Conservation (phyloP, 1,140 invertebrate genomes). For the Procambarus clarkii region DNA sequence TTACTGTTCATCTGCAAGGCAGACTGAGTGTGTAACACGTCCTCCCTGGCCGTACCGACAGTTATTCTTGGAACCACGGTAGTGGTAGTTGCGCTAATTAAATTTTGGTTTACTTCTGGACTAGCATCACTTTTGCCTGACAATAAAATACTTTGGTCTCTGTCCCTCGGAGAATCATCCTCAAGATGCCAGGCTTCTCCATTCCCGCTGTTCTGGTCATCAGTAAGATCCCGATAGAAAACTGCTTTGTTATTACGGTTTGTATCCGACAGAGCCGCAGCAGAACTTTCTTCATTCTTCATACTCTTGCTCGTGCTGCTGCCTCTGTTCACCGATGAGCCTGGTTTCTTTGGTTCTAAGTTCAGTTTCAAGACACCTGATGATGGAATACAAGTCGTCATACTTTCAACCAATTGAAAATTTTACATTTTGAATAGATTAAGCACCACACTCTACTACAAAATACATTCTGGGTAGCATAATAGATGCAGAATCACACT, state of each 20-base stretch:
- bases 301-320: slow-evolving; percentile 30
- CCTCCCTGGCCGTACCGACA: slow-evolving; percentile 15
- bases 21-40: slow-evolving; percentile 26
- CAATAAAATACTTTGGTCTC: not conserved
- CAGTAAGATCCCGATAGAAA: not conserved
- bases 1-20: slow-evolving; percentile 24
- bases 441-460: too few relatives aligned
- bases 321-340: slow-evolving; percentile 26
- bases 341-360: slow-evolving; percentile 59
- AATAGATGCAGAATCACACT: too few relatives aligned
- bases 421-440: too few relatives aligned
- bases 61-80: slow-evolving; percentile 7
- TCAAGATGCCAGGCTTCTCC: not conserved
- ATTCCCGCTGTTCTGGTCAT: not conserved
- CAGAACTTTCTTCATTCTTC: slow-evolving; percentile 22
- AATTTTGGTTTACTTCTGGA: slow-evolving; percentile 4
- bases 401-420: not conserved
- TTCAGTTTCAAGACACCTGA: slow-evolving; percentile 61
- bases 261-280: not conserved
- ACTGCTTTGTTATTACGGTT: not conserved
- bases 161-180: not conserved
- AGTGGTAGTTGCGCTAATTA: not conserved
- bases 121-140: not conserved
- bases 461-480: too few relatives aligned
- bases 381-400: not conserved